Evolutionary conservation across 2,888 invertebrate species (phyloP).

Genomic region (Girardia tigrina): DNA sequence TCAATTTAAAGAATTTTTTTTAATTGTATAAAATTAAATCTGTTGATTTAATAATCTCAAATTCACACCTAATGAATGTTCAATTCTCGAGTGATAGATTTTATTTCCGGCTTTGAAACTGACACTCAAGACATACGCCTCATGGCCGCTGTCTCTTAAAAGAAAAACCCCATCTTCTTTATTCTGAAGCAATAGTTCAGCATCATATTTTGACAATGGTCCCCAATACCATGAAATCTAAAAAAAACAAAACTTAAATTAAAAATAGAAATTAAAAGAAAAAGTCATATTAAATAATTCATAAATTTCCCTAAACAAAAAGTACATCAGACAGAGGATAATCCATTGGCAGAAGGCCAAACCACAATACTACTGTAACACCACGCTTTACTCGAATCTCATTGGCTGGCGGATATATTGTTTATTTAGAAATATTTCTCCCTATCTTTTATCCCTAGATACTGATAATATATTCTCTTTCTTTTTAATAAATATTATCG

Average conservation of each 20-base stretch:
- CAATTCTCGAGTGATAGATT: neutral
- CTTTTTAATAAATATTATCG: neutral
- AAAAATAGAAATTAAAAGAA: neutral
- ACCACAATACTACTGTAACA: slow-evolving; percentile 21
- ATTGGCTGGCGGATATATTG: slow-evolving; percentile 13
- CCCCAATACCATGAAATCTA: neutral
- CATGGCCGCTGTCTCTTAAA: slow-evolving; percentile 5
- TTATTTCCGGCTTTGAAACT: neutral
- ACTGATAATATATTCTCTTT: neutral
- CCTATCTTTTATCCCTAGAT: slow-evolving; percentile 23
- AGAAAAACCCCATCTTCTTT: slow-evolving; percentile 8
- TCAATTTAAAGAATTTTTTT: no score
- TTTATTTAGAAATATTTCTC: slow-evolving; percentile 17
- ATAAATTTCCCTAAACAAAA: neutral
- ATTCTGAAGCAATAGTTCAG: slow-evolving; percentile 11
- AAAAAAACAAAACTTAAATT: no score
- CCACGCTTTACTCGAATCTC: neutral
- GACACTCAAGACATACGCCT: neutral
- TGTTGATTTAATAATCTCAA: no score
- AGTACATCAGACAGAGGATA: slow-evolving; percentile 11
- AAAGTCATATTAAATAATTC: neutral
- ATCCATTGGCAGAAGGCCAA: slow-evolving; percentile 2
- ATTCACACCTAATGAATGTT: neutral
- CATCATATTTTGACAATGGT: neutral
- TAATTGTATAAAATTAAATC: no score